These are phyloP conservation scores for Drosophila dives DNA, from an alignment of 2,888 invertebrate genomes.

Conservation along the genomic window DNA sequence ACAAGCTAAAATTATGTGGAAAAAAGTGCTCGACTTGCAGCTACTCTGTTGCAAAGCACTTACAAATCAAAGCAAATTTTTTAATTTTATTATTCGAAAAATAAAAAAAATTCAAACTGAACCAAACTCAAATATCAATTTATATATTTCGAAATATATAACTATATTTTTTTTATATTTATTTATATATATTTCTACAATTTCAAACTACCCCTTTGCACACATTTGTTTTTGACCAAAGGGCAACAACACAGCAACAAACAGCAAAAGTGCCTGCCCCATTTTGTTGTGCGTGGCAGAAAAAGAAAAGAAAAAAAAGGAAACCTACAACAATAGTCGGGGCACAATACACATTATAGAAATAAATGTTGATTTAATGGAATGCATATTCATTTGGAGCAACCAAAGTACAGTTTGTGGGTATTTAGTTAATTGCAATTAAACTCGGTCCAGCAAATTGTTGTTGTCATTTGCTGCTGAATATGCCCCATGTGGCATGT, in stretches of 20 bases:
- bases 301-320: constrained; percentile 7
- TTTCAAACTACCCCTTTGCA: neutral
- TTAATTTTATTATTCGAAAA: neutral
- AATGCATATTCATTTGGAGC: constrained; percentile 76
- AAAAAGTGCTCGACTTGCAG: neutral
- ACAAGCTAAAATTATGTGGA: neutral
- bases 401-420: constrained; percentile 45
- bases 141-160: neutral
- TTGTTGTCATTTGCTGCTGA: neutral
- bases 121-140: neutral
- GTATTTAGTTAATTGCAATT: constrained; percentile 80
- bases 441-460: constrained; percentile 36
- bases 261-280: neutral
- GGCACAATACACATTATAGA: constrained; percentile 77
- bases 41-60: constrained; percentile 12
- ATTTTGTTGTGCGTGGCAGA: constrained; percentile 3
- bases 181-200: too few relatives aligned
- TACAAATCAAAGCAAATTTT: neutral
- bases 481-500: constrained; percentile 4
- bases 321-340: constrained; percentile 36
- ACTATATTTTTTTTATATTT: neutral
- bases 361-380: constrained; percentile 80
- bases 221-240: neutral
- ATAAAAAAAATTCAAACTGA: too few relatives aligned
- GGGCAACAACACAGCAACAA: constrained; percentile 3